Base-by-base conservation (phyloP, 1,140 invertebrate genomes). In the Bacillus rossius region DNA sequence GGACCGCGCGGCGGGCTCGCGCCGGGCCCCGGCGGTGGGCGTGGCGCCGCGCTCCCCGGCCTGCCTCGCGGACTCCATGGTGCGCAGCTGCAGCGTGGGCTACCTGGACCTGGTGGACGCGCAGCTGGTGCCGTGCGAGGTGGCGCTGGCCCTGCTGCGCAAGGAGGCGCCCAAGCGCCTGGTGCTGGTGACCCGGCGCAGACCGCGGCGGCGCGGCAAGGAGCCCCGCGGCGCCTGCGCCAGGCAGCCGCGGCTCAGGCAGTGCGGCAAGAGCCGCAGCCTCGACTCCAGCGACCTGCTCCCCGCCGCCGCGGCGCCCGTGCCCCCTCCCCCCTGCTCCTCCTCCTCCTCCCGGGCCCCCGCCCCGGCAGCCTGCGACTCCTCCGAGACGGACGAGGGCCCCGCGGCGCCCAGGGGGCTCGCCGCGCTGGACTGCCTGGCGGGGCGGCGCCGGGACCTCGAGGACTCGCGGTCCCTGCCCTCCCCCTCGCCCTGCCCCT, bases 51-150 rank as follows among this genome's bases (percentile, higher is more conserved):
- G 81, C 0, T 81, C 78, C 61, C 42, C 69, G 71, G 14, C 71
- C 79, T 1, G 75, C n/a, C 23, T 55, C 8, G 41, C 53, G 16
- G 86, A 88, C 59, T 83, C 86, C 0, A 91, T 90, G 70, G 85
- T 88, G 1, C 76, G 89, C 13, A 91, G 89, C 65, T 92, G 89
- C 67, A 91, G 88, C 68, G 89, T 92, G 1, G 89, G 89, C 1
- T 92, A 91, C 65, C 74, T 93, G 54, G 89, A 92, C 64, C 77
- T 88, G 41, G 86, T 91, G 0, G 88, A 91, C 63, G 81, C 82
- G 0, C 82, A 84, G 57, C 78, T 87, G 59, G 79, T 87, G 2
- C 84, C 86, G 13, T 85, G 84, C 19, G 85, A 87, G 57, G 82
- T 87, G n/a, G 84, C 86, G 2, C 55, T 88, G 13, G 78, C 80